Conservation (phyloP, 1,140 invertebrate genomes). For the Conus betulinus region DNA sequence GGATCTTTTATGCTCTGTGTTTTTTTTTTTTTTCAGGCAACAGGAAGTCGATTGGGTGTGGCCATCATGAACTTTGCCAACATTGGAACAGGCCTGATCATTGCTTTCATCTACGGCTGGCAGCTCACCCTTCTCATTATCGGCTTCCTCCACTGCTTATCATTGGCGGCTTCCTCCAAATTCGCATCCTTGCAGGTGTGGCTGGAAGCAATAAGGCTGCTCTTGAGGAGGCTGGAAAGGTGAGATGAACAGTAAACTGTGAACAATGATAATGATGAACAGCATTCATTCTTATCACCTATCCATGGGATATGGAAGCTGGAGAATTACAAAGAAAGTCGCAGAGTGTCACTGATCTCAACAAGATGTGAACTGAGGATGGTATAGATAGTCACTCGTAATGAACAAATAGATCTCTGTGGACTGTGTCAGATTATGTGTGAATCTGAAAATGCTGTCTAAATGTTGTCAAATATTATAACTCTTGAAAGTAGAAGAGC, state of each 20-base stretch:
- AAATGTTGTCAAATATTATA: too few species aligned
- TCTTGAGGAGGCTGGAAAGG: conserved; percentile 67
- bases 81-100: conserved; percentile 80
- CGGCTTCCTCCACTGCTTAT: conserved; percentile 81
- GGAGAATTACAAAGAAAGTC: conserved; percentile 45
- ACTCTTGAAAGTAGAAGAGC: too few species aligned
- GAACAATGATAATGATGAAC: not conserved
- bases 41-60: conserved; percentile 75
- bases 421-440: too few species aligned
- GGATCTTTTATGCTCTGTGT: not conserved
- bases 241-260: conserved; percentile 22
- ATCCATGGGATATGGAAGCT: conserved; percentile 16
- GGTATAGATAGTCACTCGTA: conserved; percentile 74
- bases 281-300: conserved; percentile 44
- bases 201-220: conserved; percentile 65
- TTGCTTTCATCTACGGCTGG: conserved; percentile 89
- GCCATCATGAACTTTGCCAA: conserved; percentile 76
- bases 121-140: conserved; percentile 88
- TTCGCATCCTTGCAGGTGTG: conserved; percentile 78
- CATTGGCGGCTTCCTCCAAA: conserved; percentile 81
- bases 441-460: too few species aligned
- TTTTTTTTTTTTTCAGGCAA: conserved; percentile 67
- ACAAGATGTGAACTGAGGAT: conserved; percentile 86
- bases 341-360: conserved; percentile 78
- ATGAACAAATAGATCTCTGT: too few species aligned